A percentile compares a stretch with the other conserved stretches of the same genome.
These are phyloP conservation scores for Gobionotothen gibberifrons DNA, from an alignment of 2,797 vertebrate genomes.

Conservation along the genomic window DNA sequence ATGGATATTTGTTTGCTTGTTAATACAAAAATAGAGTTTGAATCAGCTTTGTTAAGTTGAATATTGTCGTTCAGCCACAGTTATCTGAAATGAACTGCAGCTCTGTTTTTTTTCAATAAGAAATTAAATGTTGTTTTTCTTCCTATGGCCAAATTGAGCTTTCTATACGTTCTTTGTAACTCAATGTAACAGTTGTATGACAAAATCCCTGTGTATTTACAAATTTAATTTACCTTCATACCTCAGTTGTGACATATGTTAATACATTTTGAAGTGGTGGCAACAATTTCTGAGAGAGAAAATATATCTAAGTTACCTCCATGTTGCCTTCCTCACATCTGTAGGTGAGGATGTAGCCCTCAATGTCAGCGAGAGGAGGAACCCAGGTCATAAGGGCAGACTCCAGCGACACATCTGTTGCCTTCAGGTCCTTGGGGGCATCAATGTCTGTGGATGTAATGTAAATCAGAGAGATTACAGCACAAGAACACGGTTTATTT, in stretches of 20 bases:
- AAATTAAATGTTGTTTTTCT: background rate
- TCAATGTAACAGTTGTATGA: background rate
- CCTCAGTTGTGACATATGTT: background rate
- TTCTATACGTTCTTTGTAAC: background rate
- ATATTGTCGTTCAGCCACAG: background rate
- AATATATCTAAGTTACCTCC: constrained; percentile 67
- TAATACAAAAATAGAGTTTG: background rate
- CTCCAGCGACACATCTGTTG: constrained; percentile 79
- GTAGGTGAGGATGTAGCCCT: constrained; percentile 88
- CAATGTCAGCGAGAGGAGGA: constrained; percentile 85
- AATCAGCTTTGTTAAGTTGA: background rate
- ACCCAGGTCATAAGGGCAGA: constrained; percentile 86
- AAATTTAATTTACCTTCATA: background rate
- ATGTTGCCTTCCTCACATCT: constrained; percentile 76
- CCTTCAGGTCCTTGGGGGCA: constrained; percentile 84
- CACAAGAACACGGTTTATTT: background rate
- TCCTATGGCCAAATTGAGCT: background rate
- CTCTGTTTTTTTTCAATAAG: background rate
- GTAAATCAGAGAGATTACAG: constrained; percentile 38
- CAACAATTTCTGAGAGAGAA: background rate
- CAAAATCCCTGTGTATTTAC: background rate
- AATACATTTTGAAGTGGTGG: background rate
- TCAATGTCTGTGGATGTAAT: constrained; percentile 85
- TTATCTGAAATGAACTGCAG: background rate
- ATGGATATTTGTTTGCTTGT: background rate